Conservation (phyloP, 2,797 vertebrate species). For the Garrulus glandarius region DNA sequence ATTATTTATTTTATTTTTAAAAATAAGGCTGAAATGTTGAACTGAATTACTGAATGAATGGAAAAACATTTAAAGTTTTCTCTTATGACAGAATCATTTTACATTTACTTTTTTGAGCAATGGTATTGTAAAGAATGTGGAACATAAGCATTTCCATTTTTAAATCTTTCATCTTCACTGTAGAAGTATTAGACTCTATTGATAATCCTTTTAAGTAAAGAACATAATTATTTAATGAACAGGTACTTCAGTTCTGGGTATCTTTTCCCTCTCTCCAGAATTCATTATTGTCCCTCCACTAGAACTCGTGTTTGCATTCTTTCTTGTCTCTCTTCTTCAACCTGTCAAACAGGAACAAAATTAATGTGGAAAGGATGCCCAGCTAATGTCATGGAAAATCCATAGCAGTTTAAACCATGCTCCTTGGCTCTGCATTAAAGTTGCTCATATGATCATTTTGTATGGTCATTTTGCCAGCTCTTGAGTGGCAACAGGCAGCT, state of each 20-base stretch:
- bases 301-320: not conserved
- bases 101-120: not conserved
- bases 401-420: rapidly evolving
- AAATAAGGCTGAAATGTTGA: not conserved
- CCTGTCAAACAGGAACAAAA: not conserved
- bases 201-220: not conserved
- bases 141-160: not conserved
- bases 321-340: not conserved
- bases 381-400: not conserved
- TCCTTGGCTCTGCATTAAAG: not conserved
- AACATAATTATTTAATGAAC: not conserved
- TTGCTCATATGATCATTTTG: not conserved
- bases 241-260: not conserved
- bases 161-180: not conserved
- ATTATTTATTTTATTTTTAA: not conserved
- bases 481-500: not conserved
- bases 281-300: not conserved
- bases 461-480: not conserved
- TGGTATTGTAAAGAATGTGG: not conserved
- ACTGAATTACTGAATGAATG: not conserved
- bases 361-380: not conserved
- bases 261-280: not conserved
- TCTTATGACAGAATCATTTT: not conserved
- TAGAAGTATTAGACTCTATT: not conserved
- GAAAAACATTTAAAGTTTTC: not conserved